Percentiles rank a stretch among this genome's conserved stretches.
These are phyloP conservation scores for Spicauda simplicius DNA, from an alignment of 2,888 invertebrate genomes.

Conservation along the genomic window DNA sequence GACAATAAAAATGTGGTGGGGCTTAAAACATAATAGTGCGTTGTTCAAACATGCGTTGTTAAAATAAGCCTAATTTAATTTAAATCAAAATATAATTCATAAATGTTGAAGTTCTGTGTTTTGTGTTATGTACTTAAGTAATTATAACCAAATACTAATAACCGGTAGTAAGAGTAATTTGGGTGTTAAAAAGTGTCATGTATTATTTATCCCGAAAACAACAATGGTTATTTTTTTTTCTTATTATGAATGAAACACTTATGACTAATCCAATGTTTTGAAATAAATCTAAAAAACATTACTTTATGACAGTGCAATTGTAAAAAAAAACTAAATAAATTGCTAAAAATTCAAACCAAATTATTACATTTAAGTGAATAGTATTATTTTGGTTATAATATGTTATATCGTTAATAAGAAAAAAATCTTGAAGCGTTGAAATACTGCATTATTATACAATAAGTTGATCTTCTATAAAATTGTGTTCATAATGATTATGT, in stretches of 20 bases:
- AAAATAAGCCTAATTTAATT: conserved; percentile 26
- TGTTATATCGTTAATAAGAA: no score
- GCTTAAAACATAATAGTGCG: conserved; percentile 12
- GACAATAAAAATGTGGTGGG: conserved; percentile 15
- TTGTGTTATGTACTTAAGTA: background rate
- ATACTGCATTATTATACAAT: no score
- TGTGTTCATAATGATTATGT: no score
- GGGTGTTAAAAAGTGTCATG: background rate
- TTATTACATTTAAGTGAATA: no score
- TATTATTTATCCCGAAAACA: background rate
- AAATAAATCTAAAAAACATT: background rate
- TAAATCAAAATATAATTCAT: background rate
- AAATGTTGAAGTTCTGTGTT: background rate
- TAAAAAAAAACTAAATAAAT: background rate
- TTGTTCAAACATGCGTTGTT: conserved; percentile 21
- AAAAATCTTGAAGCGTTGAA: no score
- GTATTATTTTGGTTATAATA: no score
- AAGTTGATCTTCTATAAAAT: no score
- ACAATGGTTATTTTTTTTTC: background rate
- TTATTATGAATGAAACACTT: background rate
- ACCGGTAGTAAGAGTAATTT: background rate
- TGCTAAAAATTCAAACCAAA: background rate
- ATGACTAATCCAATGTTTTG: background rate
- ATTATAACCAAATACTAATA: background rate
- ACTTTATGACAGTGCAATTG: background rate